These are phyloP conservation scores for Watsonalla binaria DNA, from an alignment of 2,888 invertebrate genomes.

Conservation along the genomic window DNA sequence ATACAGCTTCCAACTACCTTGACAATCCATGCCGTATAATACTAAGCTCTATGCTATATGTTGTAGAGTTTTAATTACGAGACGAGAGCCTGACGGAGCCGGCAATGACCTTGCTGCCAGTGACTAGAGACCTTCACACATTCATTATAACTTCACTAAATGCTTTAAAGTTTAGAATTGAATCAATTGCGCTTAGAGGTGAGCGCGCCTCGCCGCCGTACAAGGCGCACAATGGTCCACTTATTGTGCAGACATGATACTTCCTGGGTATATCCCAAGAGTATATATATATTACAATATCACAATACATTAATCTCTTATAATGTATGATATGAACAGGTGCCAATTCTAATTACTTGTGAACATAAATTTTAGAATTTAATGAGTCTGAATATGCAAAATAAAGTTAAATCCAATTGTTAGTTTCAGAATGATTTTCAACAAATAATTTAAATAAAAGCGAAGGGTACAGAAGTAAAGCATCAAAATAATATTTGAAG, in stretches of 20 bases:
- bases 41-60: slow-evolving; percentile 29
- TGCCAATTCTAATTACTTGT: slow-evolving; percentile 58
- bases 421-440: slow-evolving; percentile 58
- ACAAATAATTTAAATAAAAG: slow-evolving; percentile 9
- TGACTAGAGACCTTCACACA: slow-evolving; percentile 48
- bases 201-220: neutral
- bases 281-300: neutral
- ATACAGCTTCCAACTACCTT: slow-evolving; percentile 42
- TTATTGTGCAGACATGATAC: neutral
- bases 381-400: slow-evolving; percentile 48
- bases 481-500: slow-evolving; percentile 55
- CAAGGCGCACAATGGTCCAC: neutral
- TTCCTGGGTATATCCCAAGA: neutral
- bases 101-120: slow-evolving; percentile 62
- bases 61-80: slow-evolving; percentile 27
- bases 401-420: slow-evolving; percentile 52
- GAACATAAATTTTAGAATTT: slow-evolving; percentile 37
- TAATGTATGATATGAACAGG: slow-evolving; percentile 32
- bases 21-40: slow-evolving; percentile 30
- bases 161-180: slow-evolving; percentile 3
- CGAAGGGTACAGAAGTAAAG: slow-evolving; percentile 46
- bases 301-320: neutral
- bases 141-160: slow-evolving; percentile 21
- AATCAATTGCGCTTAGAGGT: neutral
- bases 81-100: slow-evolving; percentile 18